Evolutionary conservation across 2,888 invertebrate species (phyloP).

Genomic region (Hypercompe scribonia): DNA sequence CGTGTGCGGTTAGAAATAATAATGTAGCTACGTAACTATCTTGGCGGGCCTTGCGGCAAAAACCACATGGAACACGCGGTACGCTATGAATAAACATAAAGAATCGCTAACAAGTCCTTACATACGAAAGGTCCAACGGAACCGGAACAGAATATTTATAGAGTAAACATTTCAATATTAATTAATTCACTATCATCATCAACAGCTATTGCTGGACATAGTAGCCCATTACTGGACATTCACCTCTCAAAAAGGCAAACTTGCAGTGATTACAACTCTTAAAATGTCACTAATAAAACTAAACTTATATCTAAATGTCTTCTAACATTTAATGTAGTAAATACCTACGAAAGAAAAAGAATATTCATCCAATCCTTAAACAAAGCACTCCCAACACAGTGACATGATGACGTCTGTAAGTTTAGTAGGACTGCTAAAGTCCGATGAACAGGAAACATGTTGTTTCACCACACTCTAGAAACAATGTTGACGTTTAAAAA

Average conservation of each 20-base stretch:
- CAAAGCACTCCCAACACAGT: background rate
- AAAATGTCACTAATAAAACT: no score
- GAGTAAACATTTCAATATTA: background rate
- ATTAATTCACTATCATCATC: no score
- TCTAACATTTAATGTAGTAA: no score
- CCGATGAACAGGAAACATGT: background rate
- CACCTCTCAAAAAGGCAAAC: background rate
- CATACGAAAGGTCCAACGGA: slow-evolving; percentile 15
- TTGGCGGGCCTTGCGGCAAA: slow-evolving; percentile 42
- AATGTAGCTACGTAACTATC: slow-evolving; percentile 38
- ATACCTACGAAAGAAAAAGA: no score
- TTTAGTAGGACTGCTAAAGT: no score
- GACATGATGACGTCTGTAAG: background rate
- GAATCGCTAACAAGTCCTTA: slow-evolving; percentile 43
- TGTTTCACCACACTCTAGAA: background rate
- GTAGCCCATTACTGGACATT: no score
- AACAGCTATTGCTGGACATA: no score
- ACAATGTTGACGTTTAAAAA: background rate
- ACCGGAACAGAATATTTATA: background rate
- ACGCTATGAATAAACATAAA: slow-evolving; percentile 59
- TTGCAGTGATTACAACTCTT: background rate
- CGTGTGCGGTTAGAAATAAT: slow-evolving; percentile 45
- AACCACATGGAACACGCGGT: slow-evolving; percentile 48
- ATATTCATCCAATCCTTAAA: background rate
- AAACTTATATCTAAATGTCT: no score